Base-by-base conservation (phyloP, 2,888 invertebrate species). In the Criorhina ranunculi region DNA sequence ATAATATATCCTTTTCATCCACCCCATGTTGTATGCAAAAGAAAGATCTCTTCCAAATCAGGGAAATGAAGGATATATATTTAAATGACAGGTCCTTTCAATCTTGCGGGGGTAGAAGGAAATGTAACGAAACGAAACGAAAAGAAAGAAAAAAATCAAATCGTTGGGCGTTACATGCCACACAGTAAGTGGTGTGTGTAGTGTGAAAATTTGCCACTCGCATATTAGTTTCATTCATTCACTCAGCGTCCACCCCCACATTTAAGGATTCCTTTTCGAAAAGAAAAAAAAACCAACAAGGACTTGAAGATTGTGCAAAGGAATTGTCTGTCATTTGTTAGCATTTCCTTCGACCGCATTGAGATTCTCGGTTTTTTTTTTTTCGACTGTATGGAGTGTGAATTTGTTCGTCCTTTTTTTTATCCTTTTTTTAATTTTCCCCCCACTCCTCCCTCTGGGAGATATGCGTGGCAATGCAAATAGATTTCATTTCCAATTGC, bases 21-120 rank as follows among this genome's bases (percentile, higher is more conserved):
- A 66, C 70, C 77, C 77, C 37, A 70, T 77, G 53, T 70, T 51
- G 42, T 70, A 82, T 77, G 82, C 82, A 77, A 81, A 24, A 79
- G 79, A 70, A 70, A 80, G 75, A 85, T 79, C 66, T 76, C 69
- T 76, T 70, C 60, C 59, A 66, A 79, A 85, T 85, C 80, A 75
- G 66, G 85, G 85, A 85, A 85, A 85, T 85, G 85, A 85, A 85
- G 85, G 80, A 85, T 85, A 85, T 85, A 85, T 85, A 85, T 85
- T 85, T 85, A 80, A 85, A 85, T 85, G 85, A 85, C 85, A 85
- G 80, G 85, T 76, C 85, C 85, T 85, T 79, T 85, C 85, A 85
- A 85, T 85, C 85, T 85, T 85, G 70, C 2, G 51, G 51, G n/a
- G n/a, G n/a, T n/a, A n/a, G n/a, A n/a, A n/a, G n/a, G n/a, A n/a